Conservation (phyloP, 2,888 invertebrate species). For the Trichogramma dendrolimi region DNA sequence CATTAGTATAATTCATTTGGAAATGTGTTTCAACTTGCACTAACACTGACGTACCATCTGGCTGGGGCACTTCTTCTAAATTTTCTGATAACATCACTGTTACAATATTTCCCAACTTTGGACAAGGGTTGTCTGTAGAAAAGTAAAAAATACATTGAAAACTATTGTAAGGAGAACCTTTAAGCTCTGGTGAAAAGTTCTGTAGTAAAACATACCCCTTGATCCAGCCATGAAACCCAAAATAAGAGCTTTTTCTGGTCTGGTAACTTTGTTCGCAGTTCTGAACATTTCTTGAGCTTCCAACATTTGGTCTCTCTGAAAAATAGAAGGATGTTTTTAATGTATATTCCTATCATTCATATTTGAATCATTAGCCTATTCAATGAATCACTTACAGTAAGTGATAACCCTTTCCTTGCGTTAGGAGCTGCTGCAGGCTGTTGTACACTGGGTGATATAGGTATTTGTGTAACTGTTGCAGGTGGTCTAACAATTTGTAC, state of each 20-base stretch:
- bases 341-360: background rate
- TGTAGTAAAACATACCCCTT: slow-evolving; percentile 61
- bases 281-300: slow-evolving; percentile 98
- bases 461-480: slow-evolving; percentile 57
- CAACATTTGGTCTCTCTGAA: slow-evolving; percentile 89
- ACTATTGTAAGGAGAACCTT: background rate
- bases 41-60: slow-evolving; percentile 74
- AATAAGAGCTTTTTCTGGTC: slow-evolving; percentile 95
- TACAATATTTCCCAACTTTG: slow-evolving; percentile 93
- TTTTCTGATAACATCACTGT: slow-evolving; percentile 93
- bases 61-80: slow-evolving; percentile 79
- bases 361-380: slow-evolving; percentile 8
- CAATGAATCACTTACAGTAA: slow-evolving; percentile 57
- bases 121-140: slow-evolving; percentile 85
- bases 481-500: slow-evolving; percentile 47
- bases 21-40: slow-evolving; percentile 91
- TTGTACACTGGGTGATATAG: slow-evolving; percentile 52
- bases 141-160: slow-evolving; percentile 15
- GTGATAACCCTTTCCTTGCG: slow-evolving; percentile 64
- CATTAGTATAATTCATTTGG: slow-evolving; percentile 97
- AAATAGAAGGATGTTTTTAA: slow-evolving; percentile 31
- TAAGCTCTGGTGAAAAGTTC: background rate
- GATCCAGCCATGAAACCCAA: slow-evolving; percentile 99
- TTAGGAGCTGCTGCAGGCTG: slow-evolving; percentile 54
- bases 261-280: slow-evolving; percentile 90